phyloP scores from a whole-genome alignment of 2,888 invertebrate genomes.

The Latrodectus hesperus region DNA sequence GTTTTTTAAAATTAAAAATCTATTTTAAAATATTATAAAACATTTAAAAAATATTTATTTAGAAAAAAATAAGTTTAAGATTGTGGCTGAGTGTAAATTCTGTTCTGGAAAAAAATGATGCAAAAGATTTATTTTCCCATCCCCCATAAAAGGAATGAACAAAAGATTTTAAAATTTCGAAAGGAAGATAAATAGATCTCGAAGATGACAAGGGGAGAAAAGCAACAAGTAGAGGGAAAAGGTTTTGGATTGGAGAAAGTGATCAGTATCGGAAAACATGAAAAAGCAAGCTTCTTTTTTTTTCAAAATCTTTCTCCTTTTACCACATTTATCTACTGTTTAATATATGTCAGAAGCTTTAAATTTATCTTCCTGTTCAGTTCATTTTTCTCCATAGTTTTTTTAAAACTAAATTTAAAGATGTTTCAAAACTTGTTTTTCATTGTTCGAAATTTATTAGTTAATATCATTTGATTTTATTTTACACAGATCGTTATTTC shows the following conservation, averaged over 20 bases:
- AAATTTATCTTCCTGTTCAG: background rate
- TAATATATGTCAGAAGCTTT: background rate
- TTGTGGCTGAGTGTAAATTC: conserved; percentile 25
- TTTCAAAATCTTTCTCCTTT: background rate
- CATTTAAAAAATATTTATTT: background rate
- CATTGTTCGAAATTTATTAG: too few species aligned
- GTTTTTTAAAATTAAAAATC: too few species aligned
- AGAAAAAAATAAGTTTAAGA: background rate
- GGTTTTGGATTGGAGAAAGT: conserved; percentile 41
- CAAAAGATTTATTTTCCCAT: conserved; percentile 35
- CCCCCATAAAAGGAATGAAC: background rate
- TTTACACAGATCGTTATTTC: too few species aligned
- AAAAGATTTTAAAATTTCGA: conserved; percentile 17
- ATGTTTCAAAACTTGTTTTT: too few species aligned
- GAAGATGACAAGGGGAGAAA: conserved; percentile 43
- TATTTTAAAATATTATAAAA: too few species aligned
- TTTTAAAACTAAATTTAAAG: too few species aligned
- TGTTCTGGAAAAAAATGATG: conserved; percentile 44
- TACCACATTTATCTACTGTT: background rate
- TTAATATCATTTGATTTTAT: too few species aligned
- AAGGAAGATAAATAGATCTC: conserved; percentile 8
- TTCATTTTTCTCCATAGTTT: too few species aligned
- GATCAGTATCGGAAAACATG: conserved; percentile 11
- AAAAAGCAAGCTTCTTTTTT: background rate
- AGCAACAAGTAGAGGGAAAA: conserved; percentile 57